Evolutionary conservation across 1,140 invertebrate species (phyloP).

Genomic region (Trichonephila clavipes): DNA sequence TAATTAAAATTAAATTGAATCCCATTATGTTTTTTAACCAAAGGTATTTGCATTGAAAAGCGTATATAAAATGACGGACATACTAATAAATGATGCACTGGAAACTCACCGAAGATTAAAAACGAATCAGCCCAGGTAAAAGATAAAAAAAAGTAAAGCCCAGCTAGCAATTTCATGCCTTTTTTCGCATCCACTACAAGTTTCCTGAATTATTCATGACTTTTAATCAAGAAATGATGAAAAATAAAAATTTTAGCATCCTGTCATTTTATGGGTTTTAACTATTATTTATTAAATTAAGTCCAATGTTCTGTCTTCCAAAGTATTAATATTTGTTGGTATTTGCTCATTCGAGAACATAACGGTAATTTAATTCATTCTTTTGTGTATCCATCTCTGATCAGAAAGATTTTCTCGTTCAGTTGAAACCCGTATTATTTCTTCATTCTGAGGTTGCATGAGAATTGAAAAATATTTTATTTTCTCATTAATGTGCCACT

Average conservation of each 20-base stretch:
- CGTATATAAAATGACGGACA: neutral
- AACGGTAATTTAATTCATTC: neutral
- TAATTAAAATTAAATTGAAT: conserved; percentile 70
- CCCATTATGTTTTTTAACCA: conserved; percentile 24
- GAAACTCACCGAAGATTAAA: conserved; percentile 58
- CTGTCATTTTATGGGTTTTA: conserved; percentile 45
- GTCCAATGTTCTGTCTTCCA: conserved; percentile 1
- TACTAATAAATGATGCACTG: conserved; percentile 47
- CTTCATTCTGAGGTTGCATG: neutral
- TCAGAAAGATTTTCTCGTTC: neutral
- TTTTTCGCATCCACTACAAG: conserved; percentile 17
- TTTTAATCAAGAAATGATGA: conserved; percentile 59
- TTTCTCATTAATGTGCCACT: neutral
- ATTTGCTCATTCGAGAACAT: conserved; percentile 17
- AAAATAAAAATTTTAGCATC: conserved; percentile 24
- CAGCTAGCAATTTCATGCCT: conserved; percentile 37
- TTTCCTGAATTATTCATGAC: conserved; percentile 63
- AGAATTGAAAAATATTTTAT: neutral
- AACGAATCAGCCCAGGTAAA: conserved; percentile 30
- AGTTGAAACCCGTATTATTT: neutral
- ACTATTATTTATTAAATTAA: conserved; percentile 61
- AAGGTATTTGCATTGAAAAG: conserved; percentile 58
- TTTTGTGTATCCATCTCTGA: neutral
- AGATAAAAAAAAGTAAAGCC: neutral
- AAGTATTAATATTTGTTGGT: neutral